phyloP scores from a whole-genome alignment of 2,797 vertebrate genomes.

The Fundulus diaphanus region DNA sequence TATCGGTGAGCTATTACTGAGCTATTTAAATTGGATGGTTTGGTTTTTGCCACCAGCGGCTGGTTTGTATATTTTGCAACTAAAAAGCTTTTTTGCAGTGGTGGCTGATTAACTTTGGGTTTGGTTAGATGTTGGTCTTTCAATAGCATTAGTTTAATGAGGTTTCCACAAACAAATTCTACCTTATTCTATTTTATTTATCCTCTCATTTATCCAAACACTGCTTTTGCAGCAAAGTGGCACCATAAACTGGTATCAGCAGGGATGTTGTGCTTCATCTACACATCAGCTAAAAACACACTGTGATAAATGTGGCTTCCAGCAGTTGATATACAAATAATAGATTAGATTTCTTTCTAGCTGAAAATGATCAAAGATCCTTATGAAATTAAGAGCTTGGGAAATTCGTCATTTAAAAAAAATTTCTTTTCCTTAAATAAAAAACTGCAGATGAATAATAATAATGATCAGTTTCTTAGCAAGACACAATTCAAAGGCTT shows the following conservation, averaged over 20 bases:
- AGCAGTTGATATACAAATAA: background rate
- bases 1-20: background rate
- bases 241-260: slow-evolving; percentile 29
- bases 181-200: slow-evolving; percentile 36
- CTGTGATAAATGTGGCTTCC: slow-evolving; percentile 20
- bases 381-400: too few relatives aligned
- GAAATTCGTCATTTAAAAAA: background rate
- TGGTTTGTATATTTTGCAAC: background rate
- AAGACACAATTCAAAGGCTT: background rate
- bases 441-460: background rate
- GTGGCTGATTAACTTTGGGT: background rate
- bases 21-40: background rate
- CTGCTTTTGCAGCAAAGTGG: slow-evolving; percentile 32
- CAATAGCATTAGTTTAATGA: background rate
- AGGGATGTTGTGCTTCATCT: slow-evolving; percentile 20
- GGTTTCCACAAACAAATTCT: slow-evolving; percentile 6
- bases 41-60: background rate
- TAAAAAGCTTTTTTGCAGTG: background rate
- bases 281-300: slow-evolving; percentile 35
- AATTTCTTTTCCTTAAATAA: background rate
- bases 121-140: background rate
- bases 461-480: background rate
- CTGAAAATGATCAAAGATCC: background rate
- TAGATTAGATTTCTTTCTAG: background rate
- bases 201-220: slow-evolving; percentile 37